Evolutionary conservation across 2,797 vertebrate genomes (phyloP).

Genomic region (Salmo trutta): DNA sequence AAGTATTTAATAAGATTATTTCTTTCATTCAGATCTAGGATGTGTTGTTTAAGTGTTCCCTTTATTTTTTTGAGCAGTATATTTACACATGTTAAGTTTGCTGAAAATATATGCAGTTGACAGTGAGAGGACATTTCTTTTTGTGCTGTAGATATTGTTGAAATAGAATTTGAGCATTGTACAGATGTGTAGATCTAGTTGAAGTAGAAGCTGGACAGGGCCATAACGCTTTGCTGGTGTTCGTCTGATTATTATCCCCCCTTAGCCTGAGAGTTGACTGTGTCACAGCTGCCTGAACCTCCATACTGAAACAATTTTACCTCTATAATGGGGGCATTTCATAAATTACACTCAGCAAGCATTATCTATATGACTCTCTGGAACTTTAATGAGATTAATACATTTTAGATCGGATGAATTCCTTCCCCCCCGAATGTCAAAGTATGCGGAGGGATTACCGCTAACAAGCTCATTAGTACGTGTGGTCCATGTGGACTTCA

Average conservation of each 20-base stretch:
- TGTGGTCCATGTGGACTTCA: slow-evolving; percentile 35
- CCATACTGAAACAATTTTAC: slow-evolving; percentile 61
- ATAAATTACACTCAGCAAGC: slow-evolving; percentile 55
- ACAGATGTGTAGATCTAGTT: background rate
- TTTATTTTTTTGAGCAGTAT: too few relatives aligned
- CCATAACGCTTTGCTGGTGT: background rate
- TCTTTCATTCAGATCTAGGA: too few relatives aligned
- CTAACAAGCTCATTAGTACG: slow-evolving; percentile 74
- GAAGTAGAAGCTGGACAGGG: background rate
- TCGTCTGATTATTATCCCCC: slow-evolving; percentile 14
- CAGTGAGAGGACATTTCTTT: too few relatives aligned
- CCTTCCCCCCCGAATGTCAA: slow-evolving; percentile 54
- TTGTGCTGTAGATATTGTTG: background rate
- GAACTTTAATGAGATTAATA: slow-evolving; percentile 65
- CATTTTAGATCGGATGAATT: slow-evolving; percentile 59
- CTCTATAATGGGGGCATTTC: slow-evolving; percentile 56
- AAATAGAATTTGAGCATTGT: background rate
- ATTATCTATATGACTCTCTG: slow-evolving; percentile 63
- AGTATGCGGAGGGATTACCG: slow-evolving; percentile 51
- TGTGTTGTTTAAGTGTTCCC: too few relatives aligned
- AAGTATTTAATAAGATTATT: too few relatives aligned
- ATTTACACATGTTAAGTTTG: too few relatives aligned
- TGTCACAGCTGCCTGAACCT: slow-evolving; percentile 48
- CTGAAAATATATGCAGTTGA: too few relatives aligned
- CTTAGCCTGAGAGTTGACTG: slow-evolving; percentile 28